These are phyloP conservation scores for Ammodytes marinus DNA, from an alignment of 2,113 vertebrate species.

Conservation along the genomic window DNA sequence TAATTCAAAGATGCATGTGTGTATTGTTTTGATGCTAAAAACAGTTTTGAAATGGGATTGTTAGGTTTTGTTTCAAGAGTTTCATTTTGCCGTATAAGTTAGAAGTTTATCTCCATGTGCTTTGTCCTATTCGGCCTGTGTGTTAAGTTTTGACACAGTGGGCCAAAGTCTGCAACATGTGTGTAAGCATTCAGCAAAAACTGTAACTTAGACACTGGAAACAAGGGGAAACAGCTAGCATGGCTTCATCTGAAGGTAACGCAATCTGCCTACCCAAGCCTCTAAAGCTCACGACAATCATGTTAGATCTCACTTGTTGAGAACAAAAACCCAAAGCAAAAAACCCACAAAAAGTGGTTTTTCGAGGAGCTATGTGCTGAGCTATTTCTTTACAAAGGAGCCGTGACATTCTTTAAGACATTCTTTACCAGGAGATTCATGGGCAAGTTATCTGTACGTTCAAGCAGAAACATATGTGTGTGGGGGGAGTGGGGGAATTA, in stretches of 20 bases:
- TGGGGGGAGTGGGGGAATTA: neutral
- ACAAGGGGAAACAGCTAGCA: neutral
- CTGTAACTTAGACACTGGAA: constrained; percentile 7
- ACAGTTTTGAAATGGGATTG: too few species aligned
- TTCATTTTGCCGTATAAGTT: too few species aligned
- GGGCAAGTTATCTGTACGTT: neutral
- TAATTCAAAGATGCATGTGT: too few species aligned
- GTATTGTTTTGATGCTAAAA: too few species aligned
- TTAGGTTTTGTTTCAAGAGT: too few species aligned
- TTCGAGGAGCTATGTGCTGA: neutral
- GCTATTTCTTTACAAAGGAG: too few species aligned
- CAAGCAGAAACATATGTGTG: constrained; percentile 9
- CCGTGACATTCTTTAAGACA: neutral
- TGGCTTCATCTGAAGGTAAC: neutral
- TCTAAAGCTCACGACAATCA: neutral
- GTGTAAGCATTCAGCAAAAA: too few species aligned
- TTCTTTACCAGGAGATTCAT: neutral
- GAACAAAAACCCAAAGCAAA: neutral
- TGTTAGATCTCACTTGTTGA: neutral
- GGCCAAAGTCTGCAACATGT: too few species aligned
- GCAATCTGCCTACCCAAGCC: neutral
- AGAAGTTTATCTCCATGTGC: too few species aligned
- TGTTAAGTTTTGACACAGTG: too few species aligned
- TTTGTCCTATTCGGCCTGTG: too few species aligned
- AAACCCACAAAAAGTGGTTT: neutral